Evolutionary conservation across 2,797 vertebrate genomes (phyloP), one percentile per base, ranked within the genome.

Genomic region (Liasis olivaceus): DNA sequence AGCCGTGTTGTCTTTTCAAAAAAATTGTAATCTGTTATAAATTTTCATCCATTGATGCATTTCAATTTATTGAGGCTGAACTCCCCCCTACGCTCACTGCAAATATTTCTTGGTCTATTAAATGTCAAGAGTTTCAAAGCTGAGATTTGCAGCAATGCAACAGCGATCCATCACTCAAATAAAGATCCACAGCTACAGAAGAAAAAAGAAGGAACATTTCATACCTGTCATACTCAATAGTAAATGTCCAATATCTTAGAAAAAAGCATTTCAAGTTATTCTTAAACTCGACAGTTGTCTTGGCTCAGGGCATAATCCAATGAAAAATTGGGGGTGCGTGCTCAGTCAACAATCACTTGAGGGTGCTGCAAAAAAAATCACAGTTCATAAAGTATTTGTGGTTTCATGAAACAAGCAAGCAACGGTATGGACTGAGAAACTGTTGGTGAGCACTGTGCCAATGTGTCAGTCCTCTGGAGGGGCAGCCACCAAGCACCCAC

Each of bases 151-250:
- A 47, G 89, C 95, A 94, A 95, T 93, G 88, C 92, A 58, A 91
- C 56, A 93, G 95, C 24, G 36, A 97, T 97, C 97, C 95, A 95
- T 97, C 97, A 97, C 95, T 96, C 91, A 58, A 88, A 94, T 69
- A 94, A 93, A 95, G 95, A 96, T 92, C 93, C 95, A 94, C 95
- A 96, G 94, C 96, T 97, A 91, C 89, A 90, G 93, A 77, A 77
- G 9, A 14, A 26, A 12, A 51, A 63, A 96, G 91, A 93, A 6
- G 63, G 86, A 94, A 94, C 91, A 93, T 85, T 97, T 97, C 97
- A 96, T 95, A 95, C 91, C 96, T 97, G 97, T 97, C 97, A 96
- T 42, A 92, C 92, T 97, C 97, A 98, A 98, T 97, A 97, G 96
- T 96, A 96, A 97, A 95, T 94, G 90, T 81, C 91, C 95, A 91